Conservation (phyloP, 1,140 invertebrate genomes). For the Trachelipus rathkii region DNA sequence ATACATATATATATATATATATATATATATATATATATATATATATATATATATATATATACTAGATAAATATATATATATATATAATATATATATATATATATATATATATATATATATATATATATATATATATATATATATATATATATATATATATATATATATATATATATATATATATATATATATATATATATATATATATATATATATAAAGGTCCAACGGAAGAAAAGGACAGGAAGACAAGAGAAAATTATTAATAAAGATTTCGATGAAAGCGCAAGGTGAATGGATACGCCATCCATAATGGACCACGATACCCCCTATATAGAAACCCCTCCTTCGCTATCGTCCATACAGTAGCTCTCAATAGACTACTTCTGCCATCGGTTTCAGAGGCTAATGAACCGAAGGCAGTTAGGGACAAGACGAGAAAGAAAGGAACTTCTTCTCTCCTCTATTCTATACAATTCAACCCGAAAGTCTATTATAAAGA, state of each 20-base stretch:
- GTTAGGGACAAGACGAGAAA: neutral
- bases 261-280: neutral
- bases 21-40: too few species aligned
- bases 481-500: neutral
- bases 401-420: constrained; percentile 3
- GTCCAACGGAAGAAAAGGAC: neutral
- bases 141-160: neutral
- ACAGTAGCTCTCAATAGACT: neutral
- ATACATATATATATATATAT: too few species aligned
- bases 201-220: constrained; percentile 8
- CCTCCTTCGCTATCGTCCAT: too few species aligned
- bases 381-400: neutral
- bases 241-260: neutral
- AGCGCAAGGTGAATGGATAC: neutral
- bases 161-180: constrained; percentile 7
- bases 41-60: too few species aligned
- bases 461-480: neutral
- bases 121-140: constrained; percentile 12
- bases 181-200: constrained; percentile 15
- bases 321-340: too few species aligned
- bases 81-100: constrained; percentile 3
- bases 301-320: too few species aligned
- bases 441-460: neutral
- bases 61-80: neutral
- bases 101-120: constrained; percentile 15